Conservation (phyloP, 2,113 vertebrate genomes). For the Hipposideros armiger region DNA sequence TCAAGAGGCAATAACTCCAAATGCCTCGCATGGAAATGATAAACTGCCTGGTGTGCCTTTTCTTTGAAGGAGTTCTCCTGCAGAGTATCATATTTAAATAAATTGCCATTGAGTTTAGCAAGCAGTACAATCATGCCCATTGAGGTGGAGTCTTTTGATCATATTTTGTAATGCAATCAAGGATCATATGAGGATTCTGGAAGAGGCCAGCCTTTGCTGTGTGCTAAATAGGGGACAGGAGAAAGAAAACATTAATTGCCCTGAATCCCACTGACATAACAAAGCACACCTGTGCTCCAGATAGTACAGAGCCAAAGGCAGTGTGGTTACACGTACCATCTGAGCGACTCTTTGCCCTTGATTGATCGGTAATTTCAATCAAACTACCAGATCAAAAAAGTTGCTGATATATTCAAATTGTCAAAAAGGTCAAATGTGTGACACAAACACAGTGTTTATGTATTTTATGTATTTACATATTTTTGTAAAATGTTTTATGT, state of each 20-base stretch:
- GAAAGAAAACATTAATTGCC: conserved; percentile 84
- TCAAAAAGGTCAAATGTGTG: neutral
- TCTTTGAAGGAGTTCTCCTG: conserved; percentile 89
- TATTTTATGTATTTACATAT: neutral
- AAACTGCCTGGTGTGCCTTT: conserved; percentile 88
- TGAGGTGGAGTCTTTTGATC: conserved; percentile 89
- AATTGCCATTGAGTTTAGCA: conserved; percentile 88
- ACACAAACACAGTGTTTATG: neutral
- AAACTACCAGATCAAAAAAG: neutral
- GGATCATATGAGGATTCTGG: conserved; percentile 87
- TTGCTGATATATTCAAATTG: neutral
- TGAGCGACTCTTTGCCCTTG: conserved; percentile 30
- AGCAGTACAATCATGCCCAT: conserved; percentile 87
- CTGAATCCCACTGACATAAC: conserved; percentile 77
- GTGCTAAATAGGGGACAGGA: conserved; percentile 85
- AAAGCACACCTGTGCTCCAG: conserved; percentile 79
- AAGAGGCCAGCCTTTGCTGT: conserved; percentile 70
- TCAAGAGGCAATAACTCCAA: conserved; percentile 86
- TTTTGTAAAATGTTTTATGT: too few relatives aligned
- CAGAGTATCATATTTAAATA: conserved; percentile 91
- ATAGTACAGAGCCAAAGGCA: conserved; percentile 55
- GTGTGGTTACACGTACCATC: neutral
- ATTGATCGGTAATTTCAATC: conserved; percentile 57
- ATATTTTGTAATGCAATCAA: conserved; percentile 89
- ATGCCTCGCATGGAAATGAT: conserved; percentile 88